phyloP scores from a whole-genome alignment of 2,113 vertebrate genomes.

The Triplophysa rosa region DNA sequence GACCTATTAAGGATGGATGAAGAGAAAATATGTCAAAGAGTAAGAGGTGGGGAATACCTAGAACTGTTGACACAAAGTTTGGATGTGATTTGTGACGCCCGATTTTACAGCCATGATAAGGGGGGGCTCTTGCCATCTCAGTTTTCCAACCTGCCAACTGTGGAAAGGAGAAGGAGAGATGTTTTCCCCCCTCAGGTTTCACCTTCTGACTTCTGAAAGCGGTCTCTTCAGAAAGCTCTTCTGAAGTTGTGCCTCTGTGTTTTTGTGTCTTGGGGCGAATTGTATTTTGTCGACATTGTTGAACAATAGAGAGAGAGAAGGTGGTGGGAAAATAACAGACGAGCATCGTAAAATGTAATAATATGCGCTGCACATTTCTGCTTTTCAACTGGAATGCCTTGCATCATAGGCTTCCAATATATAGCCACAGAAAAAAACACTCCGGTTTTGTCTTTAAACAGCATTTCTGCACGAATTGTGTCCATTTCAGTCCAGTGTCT shows the following conservation, averaged over 20 bases:
- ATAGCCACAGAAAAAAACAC: too few relatives aligned
- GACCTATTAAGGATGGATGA: conserved; percentile 26
- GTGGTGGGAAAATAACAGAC: neutral
- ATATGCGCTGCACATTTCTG: too few relatives aligned
- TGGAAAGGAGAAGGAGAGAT: conserved; percentile 14
- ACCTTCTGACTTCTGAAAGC: conserved; percentile 39
- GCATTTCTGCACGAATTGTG: too few relatives aligned
- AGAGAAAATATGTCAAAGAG: neutral
- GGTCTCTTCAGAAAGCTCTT: conserved; percentile 17
- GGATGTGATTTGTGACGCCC: neutral
- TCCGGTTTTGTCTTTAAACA: too few relatives aligned
- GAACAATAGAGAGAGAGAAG: conserved; percentile 25
- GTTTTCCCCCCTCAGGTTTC: conserved; percentile 24
- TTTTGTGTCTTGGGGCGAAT: conserved; percentile 14
- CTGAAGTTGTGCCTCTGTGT: conserved; percentile 23
- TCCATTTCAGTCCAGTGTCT: too few relatives aligned
- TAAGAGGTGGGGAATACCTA: neutral
- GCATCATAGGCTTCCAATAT: too few relatives aligned
- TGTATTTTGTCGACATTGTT: conserved; percentile 36
- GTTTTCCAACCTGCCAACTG: conserved; percentile 33
- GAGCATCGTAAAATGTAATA: too few relatives aligned
- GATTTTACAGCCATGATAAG: conserved; percentile 32
- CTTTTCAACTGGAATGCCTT: too few relatives aligned
- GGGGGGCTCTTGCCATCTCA: conserved; percentile 12
- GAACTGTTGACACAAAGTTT: conserved; percentile 44